Base-by-base conservation (phyloP, 2,888 invertebrate genomes). In the Drosophila demipolita region DNA sequence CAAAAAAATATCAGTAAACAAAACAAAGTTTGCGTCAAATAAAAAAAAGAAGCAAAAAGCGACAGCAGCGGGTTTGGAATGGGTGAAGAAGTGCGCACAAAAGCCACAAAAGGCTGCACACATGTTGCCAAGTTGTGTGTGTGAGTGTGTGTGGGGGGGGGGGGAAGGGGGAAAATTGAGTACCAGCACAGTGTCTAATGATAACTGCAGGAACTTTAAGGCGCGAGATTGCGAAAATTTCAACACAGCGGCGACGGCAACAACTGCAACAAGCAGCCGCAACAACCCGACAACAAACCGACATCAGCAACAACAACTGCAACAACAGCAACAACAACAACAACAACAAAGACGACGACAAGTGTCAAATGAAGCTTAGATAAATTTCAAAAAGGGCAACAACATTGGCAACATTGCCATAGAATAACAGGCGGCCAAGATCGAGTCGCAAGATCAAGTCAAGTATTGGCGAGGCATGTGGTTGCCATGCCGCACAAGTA, bases 141-240 rank as follows among this genome's bases (percentile, higher is more conserved):
- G 7, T 23, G 36, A 17, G 6, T 35, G 77, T 71, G 72, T 29
- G 4, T n/a, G n/a, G 15, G 55, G 78, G 83, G 78, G 83, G 82
- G 76, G 23, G 23, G 2, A 23, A 23, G 29, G 83, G 69, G 87
- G 87, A 83, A 87, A 87, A 89, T 89, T 89, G 87, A 87, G 82
- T 83, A 73, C 74, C 75, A 60, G 75, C 75, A 55, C 66, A 66
- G 68, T 81, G 87, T 84, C 87, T 89, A 87, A 87, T 87, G 87
- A 89, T 87, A 87, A 87, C 85, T 89, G 79, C 82, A 66, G 84
- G 73, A 86, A 78, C 84, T 78, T 83, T 83, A 72, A 88, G 89
- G 89, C 85, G 89, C 82, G 84, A 86, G 89, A 86, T 86, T 89
- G 89, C 82, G 84, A 73, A 82, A 86, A 88, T 77, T 88, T 81